Conservation (phyloP, 2,797 vertebrate species). For the Oophaga sylvatica region DNA sequence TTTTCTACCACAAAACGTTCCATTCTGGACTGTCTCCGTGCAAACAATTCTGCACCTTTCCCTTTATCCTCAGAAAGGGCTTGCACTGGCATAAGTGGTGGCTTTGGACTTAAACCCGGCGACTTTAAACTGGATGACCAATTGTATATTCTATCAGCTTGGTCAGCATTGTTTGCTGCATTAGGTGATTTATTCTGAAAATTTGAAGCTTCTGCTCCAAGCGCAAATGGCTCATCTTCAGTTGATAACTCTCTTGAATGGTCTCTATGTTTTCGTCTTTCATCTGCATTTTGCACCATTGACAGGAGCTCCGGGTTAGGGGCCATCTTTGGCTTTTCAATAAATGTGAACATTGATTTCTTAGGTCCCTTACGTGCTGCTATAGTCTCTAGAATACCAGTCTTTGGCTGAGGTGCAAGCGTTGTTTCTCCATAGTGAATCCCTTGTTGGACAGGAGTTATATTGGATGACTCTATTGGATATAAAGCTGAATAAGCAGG, state of each 20-base stretch:
- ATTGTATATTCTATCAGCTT: slow-evolving; percentile 72
- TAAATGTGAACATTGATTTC: slow-evolving; percentile 98
- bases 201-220: slow-evolving; percentile 94
- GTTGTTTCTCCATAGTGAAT: slow-evolving; percentile 66
- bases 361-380: slow-evolving; percentile 74
- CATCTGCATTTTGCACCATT: slow-evolving; percentile 89
- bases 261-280: slow-evolving; percentile 82
- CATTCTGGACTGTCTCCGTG: slow-evolving; percentile 93
- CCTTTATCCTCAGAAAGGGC: slow-evolving; percentile 87
- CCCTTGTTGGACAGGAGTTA: slow-evolving; percentile 73
- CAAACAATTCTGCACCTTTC: slow-evolving; percentile 93
- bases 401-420: slow-evolving; percentile 72
- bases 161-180: slow-evolving; percentile 49
- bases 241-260: slow-evolving; percentile 73
- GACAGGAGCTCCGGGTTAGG: slow-evolving; percentile 94
- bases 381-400: slow-evolving; percentile 88
- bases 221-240: slow-evolving; percentile 89
- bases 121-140: slow-evolving; percentile 94
- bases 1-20: slow-evolving; percentile 89
- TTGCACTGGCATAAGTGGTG: slow-evolving; percentile 84
- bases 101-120: slow-evolving; percentile 82
- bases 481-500: slow-evolving; percentile 78
- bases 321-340: slow-evolving; percentile 89
- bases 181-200: slow-evolving; percentile 76
- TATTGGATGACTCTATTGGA: slow-evolving; percentile 72